phyloP scores from a whole-genome alignment of 92 coral and sea anemone genomes.

The Metridium senile region DNA sequence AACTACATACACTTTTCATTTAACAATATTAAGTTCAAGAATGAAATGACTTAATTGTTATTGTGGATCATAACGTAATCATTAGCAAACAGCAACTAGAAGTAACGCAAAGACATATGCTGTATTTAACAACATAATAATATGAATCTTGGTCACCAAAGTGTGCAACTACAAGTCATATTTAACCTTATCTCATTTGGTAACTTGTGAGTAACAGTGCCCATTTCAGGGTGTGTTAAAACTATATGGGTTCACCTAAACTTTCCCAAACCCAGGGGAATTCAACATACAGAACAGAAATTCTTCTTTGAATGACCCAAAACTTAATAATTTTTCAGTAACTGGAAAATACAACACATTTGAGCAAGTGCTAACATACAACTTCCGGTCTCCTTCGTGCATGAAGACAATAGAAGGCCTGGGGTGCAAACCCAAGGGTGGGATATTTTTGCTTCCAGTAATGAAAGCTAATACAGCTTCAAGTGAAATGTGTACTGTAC shows the following conservation, averaged over 20 bases:
- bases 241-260: conserved; percentile 1
- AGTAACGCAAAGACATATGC: too few species aligned
- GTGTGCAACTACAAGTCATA: too few species aligned
- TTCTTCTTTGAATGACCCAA: conserved; percentile 39
- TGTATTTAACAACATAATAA: too few species aligned
- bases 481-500: conserved; percentile 35
- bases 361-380: conserved; percentile 58
- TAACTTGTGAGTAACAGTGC: too few species aligned
- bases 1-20: too few species aligned
- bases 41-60: too few species aligned
- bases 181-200: too few species aligned
- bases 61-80: too few species aligned
- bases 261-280: conserved; percentile 29
- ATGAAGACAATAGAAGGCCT: conserved; percentile 45
- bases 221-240: too few species aligned
- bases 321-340: conserved; percentile 29
- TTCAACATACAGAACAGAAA: conserved; percentile 47
- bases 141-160: too few species aligned
- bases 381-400: conserved; percentile 42
- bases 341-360: conserved; percentile 58
- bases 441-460: conserved; percentile 45
- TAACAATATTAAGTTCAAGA: too few species aligned
- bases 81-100: too few species aligned
- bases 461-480: conserved; percentile 42
- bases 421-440: conserved; percentile 46